Evolutionary conservation across 2,113 vertebrate genomes (phyloP), one percentile per base, ranked within the genome.

Genomic region (Loxodonta africana): DNA sequence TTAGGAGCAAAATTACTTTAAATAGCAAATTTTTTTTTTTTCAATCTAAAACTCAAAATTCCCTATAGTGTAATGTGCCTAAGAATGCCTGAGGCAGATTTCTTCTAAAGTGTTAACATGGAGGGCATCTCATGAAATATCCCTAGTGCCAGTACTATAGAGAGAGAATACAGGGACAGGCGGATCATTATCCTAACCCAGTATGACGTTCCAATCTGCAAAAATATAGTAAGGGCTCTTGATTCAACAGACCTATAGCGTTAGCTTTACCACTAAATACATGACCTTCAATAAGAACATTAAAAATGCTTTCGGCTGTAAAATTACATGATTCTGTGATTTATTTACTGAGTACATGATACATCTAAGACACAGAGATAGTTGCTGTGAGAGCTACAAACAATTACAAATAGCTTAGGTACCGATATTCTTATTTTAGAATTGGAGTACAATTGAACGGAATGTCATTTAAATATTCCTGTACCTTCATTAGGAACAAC

Each of bases 281-380:
- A 85, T 51, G 25, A 82, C 53, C 71, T 73, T 71, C 82, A 96
- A 51, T 71, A 91, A 94, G 81, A 96, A 96, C 28, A 82, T 92
- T 78, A 96, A 85, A 83, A 91, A 83, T 83, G 69, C 46, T 90
- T 80, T 92, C 4, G 80, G 20, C 63, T 90, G 8, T 74, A 89
- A 96, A 96, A 93, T 62, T 57, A 87, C 44, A 85, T 41, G 33
- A 94, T 78, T 97, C 30, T 90, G 51, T 90, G 17, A 92, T 78
- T 92, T 87, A 94, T 91, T 94, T 92, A 30, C 14, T 89, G 9
- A 78, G 74, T 69, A 87, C 8, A 73, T 67, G 92, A 67, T 90
- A 46, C 46, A 48, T 92, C 14, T 96, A 57, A 91, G 60, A 80
- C 1, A 80, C 12, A 92, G 17, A 51, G 53, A 81, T 14, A 88